phyloP scores from a whole-genome alignment of 2,888 invertebrate species.

The Ochropleura plecta region DNA sequence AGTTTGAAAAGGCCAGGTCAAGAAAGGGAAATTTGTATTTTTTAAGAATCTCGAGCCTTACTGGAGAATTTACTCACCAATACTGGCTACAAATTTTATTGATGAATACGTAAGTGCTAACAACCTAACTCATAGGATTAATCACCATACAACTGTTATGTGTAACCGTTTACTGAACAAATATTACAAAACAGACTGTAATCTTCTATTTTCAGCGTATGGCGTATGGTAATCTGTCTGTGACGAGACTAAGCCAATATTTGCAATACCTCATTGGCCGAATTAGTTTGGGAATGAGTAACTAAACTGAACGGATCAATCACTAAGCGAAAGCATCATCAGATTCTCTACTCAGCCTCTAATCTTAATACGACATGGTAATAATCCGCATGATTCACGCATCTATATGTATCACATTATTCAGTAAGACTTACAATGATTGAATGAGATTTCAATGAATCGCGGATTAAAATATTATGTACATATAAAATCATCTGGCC shows the following conservation, averaged over 20 bases:
- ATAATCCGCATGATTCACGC: slow-evolving; percentile 46
- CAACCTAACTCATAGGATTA: slow-evolving; percentile 8
- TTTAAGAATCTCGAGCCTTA: background rate
- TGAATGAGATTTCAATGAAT: slow-evolving; percentile 31
- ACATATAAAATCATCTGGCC: background rate
- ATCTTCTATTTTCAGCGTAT: slow-evolving; percentile 54
- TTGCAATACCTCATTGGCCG: slow-evolving; percentile 37
- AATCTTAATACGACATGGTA: slow-evolving; percentile 24
- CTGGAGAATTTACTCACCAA: background rate
- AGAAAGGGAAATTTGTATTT: background rate
- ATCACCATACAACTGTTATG: slow-evolving; percentile 20
- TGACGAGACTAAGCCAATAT: slow-evolving; percentile 48
- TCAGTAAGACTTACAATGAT: background rate
- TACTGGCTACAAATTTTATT: background rate
- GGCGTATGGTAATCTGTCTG: slow-evolving; percentile 38
- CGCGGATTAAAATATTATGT: slow-evolving; percentile 36
- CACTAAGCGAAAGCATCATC: slow-evolving; percentile 31
- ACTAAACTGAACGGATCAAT: slow-evolving; percentile 37
- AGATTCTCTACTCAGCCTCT: slow-evolving; percentile 27
- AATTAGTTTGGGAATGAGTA: slow-evolving; percentile 50
- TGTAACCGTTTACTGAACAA: slow-evolving; percentile 30
- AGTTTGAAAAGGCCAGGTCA: background rate
- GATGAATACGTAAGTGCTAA: background rate
- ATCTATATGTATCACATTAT: slow-evolving; percentile 19
- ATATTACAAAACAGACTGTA: slow-evolving; percentile 27